Conservation (phyloP, 1,140 invertebrate species). For the Pentalonia nigronervosa region DNA sequence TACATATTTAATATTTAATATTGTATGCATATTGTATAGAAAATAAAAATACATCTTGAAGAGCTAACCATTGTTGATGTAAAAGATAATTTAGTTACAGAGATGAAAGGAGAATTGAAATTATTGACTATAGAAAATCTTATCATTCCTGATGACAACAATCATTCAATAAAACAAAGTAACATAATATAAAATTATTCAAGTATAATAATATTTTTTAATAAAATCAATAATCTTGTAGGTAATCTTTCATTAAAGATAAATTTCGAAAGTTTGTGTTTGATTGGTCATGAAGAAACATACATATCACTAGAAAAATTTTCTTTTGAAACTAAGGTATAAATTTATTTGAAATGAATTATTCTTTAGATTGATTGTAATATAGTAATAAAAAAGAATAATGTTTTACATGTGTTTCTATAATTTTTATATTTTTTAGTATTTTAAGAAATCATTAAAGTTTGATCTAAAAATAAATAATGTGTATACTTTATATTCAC, state of each 20-base stretch:
- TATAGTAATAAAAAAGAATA: not conserved
- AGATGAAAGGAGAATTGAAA: conserved; percentile 53
- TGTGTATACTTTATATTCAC: conserved; percentile 44
- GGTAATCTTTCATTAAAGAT: conserved; percentile 51
- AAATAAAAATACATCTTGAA: conserved; percentile 45
- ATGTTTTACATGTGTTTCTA: too few relatives aligned
- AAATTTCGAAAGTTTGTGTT: conserved; percentile 41
- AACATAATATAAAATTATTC: not conserved
- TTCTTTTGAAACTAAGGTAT: conserved; percentile 48
- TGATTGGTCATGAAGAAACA: conserved; percentile 51
- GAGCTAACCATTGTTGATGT: conserved; percentile 46
- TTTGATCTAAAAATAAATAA: conserved; percentile 44
- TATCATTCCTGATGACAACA: conserved; percentile 38
- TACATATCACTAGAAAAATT: conserved; percentile 43
- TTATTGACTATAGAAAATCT: conserved; percentile 40
- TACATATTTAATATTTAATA: not conserved
- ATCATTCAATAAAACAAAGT: conserved; percentile 48
- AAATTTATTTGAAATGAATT: not conserved
- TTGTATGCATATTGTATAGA: conserved; percentile 44
- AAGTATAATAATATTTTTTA: not conserved
- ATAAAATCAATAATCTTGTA: conserved; percentile 16
- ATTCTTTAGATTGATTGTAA: not conserved
- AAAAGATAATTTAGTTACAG: conserved; percentile 45
- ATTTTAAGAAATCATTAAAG: conserved; percentile 32
- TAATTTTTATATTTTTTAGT: not conserved